Percentiles rank a stretch among this genome's conserved stretches.
phyloP scores from a whole-genome alignment of 2,888 invertebrate species.

The Drosophila eohydei region DNA sequence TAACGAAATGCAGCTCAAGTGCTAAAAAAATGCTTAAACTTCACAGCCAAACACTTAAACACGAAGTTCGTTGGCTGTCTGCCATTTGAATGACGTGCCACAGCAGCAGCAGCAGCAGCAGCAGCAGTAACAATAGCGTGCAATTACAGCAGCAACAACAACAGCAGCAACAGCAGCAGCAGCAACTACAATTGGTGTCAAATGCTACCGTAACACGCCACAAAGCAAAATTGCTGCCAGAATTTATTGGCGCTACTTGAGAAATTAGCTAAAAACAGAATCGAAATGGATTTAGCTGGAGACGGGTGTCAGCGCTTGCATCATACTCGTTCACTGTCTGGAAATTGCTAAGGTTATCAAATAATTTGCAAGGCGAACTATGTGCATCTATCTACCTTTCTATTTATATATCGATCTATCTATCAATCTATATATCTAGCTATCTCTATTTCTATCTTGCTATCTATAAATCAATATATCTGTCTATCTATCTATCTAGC shows the following conservation, averaged over 20 bases:
- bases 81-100: constrained; percentile 81
- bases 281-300: background rate
- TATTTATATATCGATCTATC: background rate
- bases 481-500: background rate
- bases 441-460: too few species aligned
- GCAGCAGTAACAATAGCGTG: constrained; percentile 64
- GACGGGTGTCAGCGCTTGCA: background rate
- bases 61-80: constrained; percentile 81
- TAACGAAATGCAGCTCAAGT: constrained; percentile 57
- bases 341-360: background rate
- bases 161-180: constrained; percentile 59
- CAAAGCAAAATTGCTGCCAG: constrained; percentile 38
- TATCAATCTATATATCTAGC: background rate
- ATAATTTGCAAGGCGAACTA: background rate
- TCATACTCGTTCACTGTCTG: background rate
- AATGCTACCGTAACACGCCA: constrained; percentile 73
- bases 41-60: constrained; percentile 66
- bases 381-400: background rate
- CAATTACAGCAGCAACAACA: constrained; percentile 63
- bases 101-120: constrained; percentile 49
- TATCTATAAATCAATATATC: background rate
- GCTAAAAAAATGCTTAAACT: constrained; percentile 23
- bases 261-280: constrained; percentile 49
- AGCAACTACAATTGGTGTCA: constrained; percentile 77
- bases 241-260: constrained; percentile 55